Percentiles rank a stretch among this genome's conserved stretches.
phyloP scores from a whole-genome alignment of 1,140 invertebrate genomes.

The Drosophila pandora region DNA sequence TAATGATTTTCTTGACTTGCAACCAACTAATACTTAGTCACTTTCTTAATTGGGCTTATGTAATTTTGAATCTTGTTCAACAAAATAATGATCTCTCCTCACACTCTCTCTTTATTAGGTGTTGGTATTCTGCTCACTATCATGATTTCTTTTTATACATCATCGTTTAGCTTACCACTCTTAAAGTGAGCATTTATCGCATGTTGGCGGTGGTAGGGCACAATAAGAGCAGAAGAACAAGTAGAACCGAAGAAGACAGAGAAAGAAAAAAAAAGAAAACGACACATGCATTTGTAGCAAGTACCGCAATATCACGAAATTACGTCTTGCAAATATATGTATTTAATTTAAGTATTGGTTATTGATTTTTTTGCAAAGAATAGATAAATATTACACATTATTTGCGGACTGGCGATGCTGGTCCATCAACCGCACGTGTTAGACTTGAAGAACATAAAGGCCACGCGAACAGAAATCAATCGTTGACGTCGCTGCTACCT shows the following conservation, averaged over 20 bases:
- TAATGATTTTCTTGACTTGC: slow-evolving; percentile 2
- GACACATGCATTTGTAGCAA: not conserved
- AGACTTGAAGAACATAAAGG: no score
- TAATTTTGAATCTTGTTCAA: not conserved
- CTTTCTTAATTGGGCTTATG: slow-evolving; percentile 5
- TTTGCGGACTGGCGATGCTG: no score
- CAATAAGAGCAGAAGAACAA: slow-evolving; percentile 11
- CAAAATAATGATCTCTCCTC: no score
- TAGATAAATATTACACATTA: no score
- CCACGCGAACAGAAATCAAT: no score
- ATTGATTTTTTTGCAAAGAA: not conserved
- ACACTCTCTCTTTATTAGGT: no score
- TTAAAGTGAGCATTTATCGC: slow-evolving; percentile 5
- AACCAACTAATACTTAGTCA: slow-evolving; percentile 1
- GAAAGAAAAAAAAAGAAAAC: not conserved
- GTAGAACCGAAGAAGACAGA: not conserved
- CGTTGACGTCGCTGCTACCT: no score
- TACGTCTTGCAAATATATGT: not conserved
- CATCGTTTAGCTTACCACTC: slow-evolving; percentile 1
- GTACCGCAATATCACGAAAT: slow-evolving; percentile 6
- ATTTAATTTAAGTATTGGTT: not conserved
- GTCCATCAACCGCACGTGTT: no score
- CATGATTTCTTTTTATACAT: no score
- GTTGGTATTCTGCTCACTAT: no score
- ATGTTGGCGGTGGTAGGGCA: slow-evolving; percentile 10